Base-by-base conservation (phyloP, 2,888 invertebrate species). In the Drosophila peninsularis region DNA sequence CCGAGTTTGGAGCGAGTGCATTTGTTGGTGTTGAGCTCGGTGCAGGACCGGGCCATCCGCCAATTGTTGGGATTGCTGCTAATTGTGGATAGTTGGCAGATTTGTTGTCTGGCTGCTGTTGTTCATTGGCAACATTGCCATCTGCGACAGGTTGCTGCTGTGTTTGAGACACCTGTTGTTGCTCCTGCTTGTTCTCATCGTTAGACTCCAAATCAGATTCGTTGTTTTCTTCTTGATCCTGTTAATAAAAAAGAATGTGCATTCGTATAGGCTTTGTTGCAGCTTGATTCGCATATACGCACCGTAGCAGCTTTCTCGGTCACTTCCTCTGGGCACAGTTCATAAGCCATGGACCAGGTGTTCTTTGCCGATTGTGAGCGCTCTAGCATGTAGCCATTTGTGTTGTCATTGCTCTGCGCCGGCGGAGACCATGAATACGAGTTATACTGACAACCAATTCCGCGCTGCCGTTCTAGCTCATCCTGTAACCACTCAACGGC, bases 401-500 rank as follows among this genome's bases (percentile, higher is more conserved):
- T 97, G 21, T 96, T 97, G 91, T 99, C 98, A 93, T 98, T 98
- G 62, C 98, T 98, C 84, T 97, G 97, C 24, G 97, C 96, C 19
- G 98, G 98, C 9, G 97, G 97, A 90, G 98, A 98, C 97, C 98
- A 98, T 72, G 97, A 97, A 92, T 98, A 98, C n/a, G 91, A 89
- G 58, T 96, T 95, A 92, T 98, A 98, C 88, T 92, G 92, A 70
- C 94, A 93, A 37, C 94, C 93, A 11, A 94, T 94, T 41, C 94
- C 94, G 74, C 94, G 93, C 90, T 94, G 93, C 60, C 92, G 88
- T 78, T 98, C 98, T 74, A 99, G 94, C 92, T 99, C 98, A 91
- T 98, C 98, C 91, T 98, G 97, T 83, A 99, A 94, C 98, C 98
- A 99, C 82, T 97, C 96, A 3, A 98, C 97, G 64, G 98, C 97